Conservation (phyloP, 2,113 vertebrate species). For the Neomonachus schauinslandi region DNA sequence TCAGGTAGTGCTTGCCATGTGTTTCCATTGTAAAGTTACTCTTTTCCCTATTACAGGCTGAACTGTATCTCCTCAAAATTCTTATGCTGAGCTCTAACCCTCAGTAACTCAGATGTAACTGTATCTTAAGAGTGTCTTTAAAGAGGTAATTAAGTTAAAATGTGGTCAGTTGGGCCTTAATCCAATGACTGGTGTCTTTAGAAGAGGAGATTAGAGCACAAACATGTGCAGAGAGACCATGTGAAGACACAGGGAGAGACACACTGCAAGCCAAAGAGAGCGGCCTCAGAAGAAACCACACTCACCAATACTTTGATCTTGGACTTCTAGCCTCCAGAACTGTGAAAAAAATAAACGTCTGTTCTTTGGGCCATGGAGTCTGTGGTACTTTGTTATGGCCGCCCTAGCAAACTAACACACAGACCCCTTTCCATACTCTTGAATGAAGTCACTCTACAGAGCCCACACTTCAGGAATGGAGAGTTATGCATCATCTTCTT, state of each 20-base stretch:
- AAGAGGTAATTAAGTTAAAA: neutral
- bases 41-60: neutral
- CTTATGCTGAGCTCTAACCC: neutral
- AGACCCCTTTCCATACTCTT: neutral
- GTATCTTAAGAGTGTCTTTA: neutral
- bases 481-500: neutral
- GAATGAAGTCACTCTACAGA: neutral
- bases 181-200: neutral
- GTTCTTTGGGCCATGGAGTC: neutral
- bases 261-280: neutral
- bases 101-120: neutral
- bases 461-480: neutral
- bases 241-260: neutral
- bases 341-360: neutral
- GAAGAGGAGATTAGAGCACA: neutral
- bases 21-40: neutral
- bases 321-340: neutral
- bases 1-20: neutral
- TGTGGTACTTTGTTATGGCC: neutral
- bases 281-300: neutral
- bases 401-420: neutral
- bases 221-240: neutral
- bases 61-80: neutral
- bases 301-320: neutral
- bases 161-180: neutral